These are phyloP conservation scores for Coptodon bakossiorum DNA, from an alignment of 2,113 vertebrate species.

Conservation along the genomic window DNA sequence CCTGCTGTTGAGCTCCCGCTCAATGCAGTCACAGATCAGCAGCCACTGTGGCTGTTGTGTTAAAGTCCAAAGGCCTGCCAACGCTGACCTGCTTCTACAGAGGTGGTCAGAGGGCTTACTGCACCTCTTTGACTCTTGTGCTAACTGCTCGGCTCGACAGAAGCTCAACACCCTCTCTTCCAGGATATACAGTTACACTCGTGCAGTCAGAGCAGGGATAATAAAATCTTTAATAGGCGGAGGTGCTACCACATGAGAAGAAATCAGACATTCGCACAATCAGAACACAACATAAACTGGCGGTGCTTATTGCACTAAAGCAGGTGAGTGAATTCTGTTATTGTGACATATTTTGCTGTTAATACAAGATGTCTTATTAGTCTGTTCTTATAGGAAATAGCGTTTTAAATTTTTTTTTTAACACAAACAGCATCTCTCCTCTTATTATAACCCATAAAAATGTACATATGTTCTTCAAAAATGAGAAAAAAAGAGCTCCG, in stretches of 20 bases:
- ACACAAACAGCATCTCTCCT: background rate
- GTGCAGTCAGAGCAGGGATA: background rate
- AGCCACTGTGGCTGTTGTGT: background rate
- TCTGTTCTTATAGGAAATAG: background rate
- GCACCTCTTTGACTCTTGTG: background rate
- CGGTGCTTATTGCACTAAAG: background rate
- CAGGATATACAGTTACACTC: background rate
- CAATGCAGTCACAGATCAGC: slow-evolving; percentile 22
- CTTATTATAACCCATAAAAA: background rate
- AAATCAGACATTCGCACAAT: background rate
- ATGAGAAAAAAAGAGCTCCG: background rate
- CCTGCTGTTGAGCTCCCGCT: slow-evolving; percentile 41
- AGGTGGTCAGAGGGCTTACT: background rate
- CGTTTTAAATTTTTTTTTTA: background rate
- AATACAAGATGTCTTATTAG: background rate
- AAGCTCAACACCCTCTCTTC: background rate
- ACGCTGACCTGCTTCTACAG: slow-evolving; percentile 12
- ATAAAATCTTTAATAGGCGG: background rate
- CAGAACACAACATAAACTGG: background rate
- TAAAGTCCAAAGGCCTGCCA: slow-evolving; percentile 7
- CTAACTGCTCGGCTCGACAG: slow-evolving; percentile 12
- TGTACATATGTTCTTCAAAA: background rate
- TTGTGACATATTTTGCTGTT: background rate
- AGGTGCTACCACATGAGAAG: background rate
- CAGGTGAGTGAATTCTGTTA: background rate